Evolutionary conservation across 2,888 invertebrate species (phyloP), one percentile per base, ranked within the genome.

Genomic region (Eristalis arbustorum): DNA sequence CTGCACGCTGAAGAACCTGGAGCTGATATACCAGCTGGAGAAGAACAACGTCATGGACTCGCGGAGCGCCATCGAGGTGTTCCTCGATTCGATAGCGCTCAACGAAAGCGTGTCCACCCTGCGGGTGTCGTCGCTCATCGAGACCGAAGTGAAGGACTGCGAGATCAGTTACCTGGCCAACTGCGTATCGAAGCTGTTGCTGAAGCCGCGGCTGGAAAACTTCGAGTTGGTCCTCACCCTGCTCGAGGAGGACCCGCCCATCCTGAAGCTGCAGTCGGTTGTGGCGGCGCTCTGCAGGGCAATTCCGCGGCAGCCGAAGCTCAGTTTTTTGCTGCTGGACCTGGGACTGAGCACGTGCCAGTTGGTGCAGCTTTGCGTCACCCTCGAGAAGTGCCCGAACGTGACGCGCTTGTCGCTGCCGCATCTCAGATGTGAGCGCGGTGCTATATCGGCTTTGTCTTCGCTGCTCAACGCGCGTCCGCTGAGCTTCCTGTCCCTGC

Each of bases 191-290:
- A 93, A 92, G 83, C 91, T 93, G 13, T 89, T 94, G 18, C 88
- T 93, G 11, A 94, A 94, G 89, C 93, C 94, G 74, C 91, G 93
- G 71, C 91, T 94, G 31, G 93, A 93, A 89, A 93, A 93, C 88
- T 93, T 94, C 84, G 94, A 94, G 89, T 90, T 94, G 64, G 93
- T 93, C 71, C 93, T 94, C 89, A 94, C 94, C 0, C 93, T 94
- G 67, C 90, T 94, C 61, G 94, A 94, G 89, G 94, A 94, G 88
- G 93, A 94, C 73, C 93, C 94, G 14, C 94, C 91, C 67, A 89
- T 90, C 89, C 91, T 89, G 88, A 93, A 94, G 88, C 91, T 94
- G 84, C 94, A 94, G 90, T 93, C 94, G 78, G 93, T 94, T 74
- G 94, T 94, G 34, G 93, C 93, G 84, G 93, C 94, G n/a, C 90